Evolutionary conservation across 2,888 invertebrate genomes (phyloP).

Genomic region (Dasysyrphus albostriatus): DNA sequence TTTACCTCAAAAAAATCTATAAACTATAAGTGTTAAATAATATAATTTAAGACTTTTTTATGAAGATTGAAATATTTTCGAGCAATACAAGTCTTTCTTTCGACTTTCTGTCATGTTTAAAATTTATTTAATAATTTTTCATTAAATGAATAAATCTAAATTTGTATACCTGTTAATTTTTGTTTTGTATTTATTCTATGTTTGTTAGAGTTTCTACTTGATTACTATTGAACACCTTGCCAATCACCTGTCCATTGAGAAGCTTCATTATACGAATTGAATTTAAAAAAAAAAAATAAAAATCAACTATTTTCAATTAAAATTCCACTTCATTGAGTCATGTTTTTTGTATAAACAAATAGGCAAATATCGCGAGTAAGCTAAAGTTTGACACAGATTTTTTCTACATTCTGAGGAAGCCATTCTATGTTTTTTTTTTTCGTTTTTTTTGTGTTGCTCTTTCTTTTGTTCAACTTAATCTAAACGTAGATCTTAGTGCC

Average conservation of each 20-base stretch:
- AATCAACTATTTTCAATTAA: conserved; percentile 69
- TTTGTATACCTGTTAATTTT: background rate
- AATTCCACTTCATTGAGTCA: conserved; percentile 71
- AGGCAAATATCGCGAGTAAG: conserved; percentile 23
- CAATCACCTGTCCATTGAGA: conserved; percentile 49
- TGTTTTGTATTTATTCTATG: background rate
- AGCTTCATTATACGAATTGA: background rate
- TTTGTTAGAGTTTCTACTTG: background rate
- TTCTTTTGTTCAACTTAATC: conserved; percentile 22
- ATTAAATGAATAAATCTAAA: background rate
- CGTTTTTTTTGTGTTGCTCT: conserved; percentile 10
- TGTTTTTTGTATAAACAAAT: conserved; percentile 26
- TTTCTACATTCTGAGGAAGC: conserved; percentile 62
- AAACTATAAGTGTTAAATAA: too few relatives aligned
- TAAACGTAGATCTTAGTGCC: conserved; percentile 2
- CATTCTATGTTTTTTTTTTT: conserved; percentile 19
- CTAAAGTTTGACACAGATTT: conserved; percentile 67
- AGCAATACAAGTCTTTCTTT: too few relatives aligned
- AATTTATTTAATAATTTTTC: too few relatives aligned
- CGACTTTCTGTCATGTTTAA: too few relatives aligned
- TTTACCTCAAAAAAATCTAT: too few relatives aligned
- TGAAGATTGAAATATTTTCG: too few relatives aligned
- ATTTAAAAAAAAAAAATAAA: background rate
- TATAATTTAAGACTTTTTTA: too few relatives aligned
- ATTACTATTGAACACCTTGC: conserved; percentile 37